Evolutionary conservation across 2,888 invertebrate genomes (phyloP), one percentile per base, ranked within the genome.

Genomic region (Synergus umbraculus): DNA sequence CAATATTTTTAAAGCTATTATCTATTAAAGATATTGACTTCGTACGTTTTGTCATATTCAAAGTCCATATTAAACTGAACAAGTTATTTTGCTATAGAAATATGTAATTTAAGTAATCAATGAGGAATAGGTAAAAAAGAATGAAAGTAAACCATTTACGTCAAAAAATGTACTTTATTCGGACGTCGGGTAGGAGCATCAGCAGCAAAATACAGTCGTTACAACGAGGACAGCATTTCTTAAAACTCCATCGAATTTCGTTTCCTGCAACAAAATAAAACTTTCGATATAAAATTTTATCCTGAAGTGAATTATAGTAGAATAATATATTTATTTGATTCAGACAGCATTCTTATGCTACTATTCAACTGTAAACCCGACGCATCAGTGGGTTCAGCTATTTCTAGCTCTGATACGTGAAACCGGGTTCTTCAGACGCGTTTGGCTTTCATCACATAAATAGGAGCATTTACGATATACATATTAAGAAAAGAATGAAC

Each of bases 301-400:
- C 12, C 3, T 66, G 5, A 41, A n/a, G 10, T 29, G 15, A 29
- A 43, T 64, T 22, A 49, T 29, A 22, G 22, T 9, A 22, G 41
- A n/a, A 41, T 73, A 80, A 29, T 79, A n/a, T 4, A 49, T 41
- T 13, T 37, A n/a, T 44, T 79, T 29, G 22, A 79, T 82, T 91
- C 91, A 91, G 90, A 90, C 90, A 58, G 88, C 90, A 84, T 79
- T 81, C 82, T 66, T 7, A 82, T 79, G 87, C 87, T 43, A 73
- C 80, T 85, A 87, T 64, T 88, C 89, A 88, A 89, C 90, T 79
- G 64, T 18, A 78, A 85, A 83, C 58, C 80, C 86, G 87, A 86
- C 89, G 87, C 85, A 80, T 85, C 91, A 91, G 92, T 92, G 92
- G 93, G 93, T 93, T 93, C 93, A 85, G 89, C 93, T 92, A 93